Conservation (phyloP, 2,888 invertebrate genomes). For the Bedellia somnulentella region DNA sequence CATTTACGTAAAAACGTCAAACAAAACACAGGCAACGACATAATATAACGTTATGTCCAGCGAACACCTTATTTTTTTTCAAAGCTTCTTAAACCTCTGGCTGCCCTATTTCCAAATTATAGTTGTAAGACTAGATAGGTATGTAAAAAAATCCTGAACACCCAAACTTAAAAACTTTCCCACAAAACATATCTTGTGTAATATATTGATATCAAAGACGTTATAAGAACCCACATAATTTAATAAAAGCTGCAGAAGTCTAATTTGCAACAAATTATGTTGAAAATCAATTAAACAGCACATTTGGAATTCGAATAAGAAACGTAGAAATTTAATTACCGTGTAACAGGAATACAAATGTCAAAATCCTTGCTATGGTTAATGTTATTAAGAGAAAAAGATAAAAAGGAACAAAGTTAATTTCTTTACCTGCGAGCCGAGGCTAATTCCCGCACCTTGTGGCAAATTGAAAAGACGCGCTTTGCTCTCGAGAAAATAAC, state of each 20-base stretch:
- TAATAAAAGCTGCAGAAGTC: constrained; percentile 15
- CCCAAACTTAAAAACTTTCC: too few relatives aligned
- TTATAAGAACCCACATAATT: too few relatives aligned
- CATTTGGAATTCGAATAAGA: constrained; percentile 12
- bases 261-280: constrained; percentile 31
- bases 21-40: too few relatives aligned
- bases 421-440: constrained; percentile 20
- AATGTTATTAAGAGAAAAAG: constrained; percentile 23
- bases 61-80: too few relatives aligned
- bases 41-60: too few relatives aligned
- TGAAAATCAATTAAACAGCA: constrained; percentile 38
- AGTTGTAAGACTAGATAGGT: too few relatives aligned
- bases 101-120: too few relatives aligned
- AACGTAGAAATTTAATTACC: constrained; percentile 45
- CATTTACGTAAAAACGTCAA: too few relatives aligned
- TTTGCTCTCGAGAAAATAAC: constrained; percentile 38
- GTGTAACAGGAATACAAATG: constrained; percentile 33
- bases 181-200: too few relatives aligned
- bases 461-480: constrained; percentile 59
- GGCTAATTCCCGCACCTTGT: constrained; percentile 32
- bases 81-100: too few relatives aligned
- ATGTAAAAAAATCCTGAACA: too few relatives aligned
- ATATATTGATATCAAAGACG: too few relatives aligned
- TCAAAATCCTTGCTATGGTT: constrained; percentile 23
- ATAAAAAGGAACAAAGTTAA: constrained; percentile 19